Conservation (phyloP, 53 echinoderm and acorn worm genomes). For the Antedon mediterranea region DNA sequence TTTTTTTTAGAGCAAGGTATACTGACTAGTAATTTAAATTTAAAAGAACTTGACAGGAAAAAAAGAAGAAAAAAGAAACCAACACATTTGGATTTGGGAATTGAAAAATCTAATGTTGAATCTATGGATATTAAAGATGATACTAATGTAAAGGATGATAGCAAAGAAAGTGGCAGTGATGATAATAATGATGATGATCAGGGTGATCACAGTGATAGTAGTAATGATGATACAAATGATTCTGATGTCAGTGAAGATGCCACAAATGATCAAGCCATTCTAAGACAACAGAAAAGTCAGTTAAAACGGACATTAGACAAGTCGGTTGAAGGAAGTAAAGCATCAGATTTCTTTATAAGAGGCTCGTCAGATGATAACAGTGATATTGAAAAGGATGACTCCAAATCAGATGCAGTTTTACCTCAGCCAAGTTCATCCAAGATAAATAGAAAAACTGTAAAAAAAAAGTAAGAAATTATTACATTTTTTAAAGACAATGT, state of each 20-base stretch:
- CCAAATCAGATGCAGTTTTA: neutral
- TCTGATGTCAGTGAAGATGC: neutral
- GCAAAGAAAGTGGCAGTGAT: slow-evolving; percentile 3
- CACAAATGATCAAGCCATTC: neutral
- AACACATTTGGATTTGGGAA: neutral
- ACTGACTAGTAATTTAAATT: neutral
- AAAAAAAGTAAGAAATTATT: neutral
- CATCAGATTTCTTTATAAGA: neutral
- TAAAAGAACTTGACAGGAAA: neutral
- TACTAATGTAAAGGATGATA: neutral
- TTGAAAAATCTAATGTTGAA: neutral
- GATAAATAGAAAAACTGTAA: neutral
- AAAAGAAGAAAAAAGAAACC: neutral
- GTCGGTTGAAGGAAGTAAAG: neutral
- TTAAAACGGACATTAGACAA: neutral
- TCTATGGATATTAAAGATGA: neutral
- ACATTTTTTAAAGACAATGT: no score
- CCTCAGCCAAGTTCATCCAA: neutral
- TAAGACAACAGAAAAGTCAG: neutral
- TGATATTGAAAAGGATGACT: neutral
- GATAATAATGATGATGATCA: slow-evolving; percentile 14
- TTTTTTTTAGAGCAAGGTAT: neutral
- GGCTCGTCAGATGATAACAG: neutral
- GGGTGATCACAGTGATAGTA: neutral
- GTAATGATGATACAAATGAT: neutral